A percentile compares a stretch with the other conserved stretches of the same genome.
These are phyloP conservation scores for Catocala fraxini DNA, from an alignment of 2,888 invertebrate species.

Conservation along the genomic window DNA sequence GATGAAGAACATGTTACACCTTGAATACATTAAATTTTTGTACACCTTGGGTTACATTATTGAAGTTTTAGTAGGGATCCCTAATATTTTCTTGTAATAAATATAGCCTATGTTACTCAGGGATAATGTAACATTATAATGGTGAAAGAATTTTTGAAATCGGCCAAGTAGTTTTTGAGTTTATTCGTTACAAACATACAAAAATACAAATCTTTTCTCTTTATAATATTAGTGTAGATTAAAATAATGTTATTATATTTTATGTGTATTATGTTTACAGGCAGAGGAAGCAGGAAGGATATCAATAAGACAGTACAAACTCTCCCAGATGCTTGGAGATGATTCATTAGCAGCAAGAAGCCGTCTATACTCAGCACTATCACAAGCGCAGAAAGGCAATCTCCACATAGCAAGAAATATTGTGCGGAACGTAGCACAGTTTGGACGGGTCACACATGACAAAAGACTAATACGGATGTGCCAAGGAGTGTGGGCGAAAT, in stretches of 20 bases:
- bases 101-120: no score
- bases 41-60: no score
- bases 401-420: constrained; percentile 89
- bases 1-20: no score
- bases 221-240: no score
- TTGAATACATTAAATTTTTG: no score
- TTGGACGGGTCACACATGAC: constrained; percentile 85
- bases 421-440: constrained; percentile 78
- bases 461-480: constrained; percentile 93
- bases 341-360: constrained; percentile 94
- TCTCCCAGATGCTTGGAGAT: constrained; percentile 94
- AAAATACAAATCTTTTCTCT: no score
- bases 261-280: constrained; percentile 75
- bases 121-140: no score
- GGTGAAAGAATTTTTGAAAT: no score
- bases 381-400: constrained; percentile 94
- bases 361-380: constrained; percentile 94
- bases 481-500: constrained; percentile 94
- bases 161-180: no score
- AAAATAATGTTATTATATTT: constrained; percentile 4
- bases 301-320: constrained; percentile 93
- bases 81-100: no score
- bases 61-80: no score
- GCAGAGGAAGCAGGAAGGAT: constrained; percentile 96
- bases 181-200: no score